Conservation (phyloP, 2,888 invertebrate species). For the Anorthoa munda region DNA sequence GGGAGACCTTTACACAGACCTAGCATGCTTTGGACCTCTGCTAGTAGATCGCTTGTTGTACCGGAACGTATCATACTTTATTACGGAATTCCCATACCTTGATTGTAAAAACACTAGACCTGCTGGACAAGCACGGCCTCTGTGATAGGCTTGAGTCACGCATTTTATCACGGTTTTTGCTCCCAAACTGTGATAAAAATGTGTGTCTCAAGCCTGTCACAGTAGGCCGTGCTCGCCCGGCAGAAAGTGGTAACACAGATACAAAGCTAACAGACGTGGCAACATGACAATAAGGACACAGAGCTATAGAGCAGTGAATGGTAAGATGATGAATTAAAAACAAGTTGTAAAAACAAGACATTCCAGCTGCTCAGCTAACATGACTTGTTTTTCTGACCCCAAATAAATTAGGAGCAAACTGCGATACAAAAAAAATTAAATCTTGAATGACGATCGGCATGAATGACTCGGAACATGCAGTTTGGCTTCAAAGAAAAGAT, state of each 20-base stretch:
- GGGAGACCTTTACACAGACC: no score
- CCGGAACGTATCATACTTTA: conserved; percentile 49
- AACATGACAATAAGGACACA: not conserved
- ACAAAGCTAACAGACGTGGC: not conserved
- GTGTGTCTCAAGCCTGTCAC: no score
- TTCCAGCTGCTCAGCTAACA: not conserved
- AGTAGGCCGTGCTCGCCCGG: no score
- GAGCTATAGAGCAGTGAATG: not conserved
- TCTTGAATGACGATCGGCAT: not conserved
- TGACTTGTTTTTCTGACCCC: no score
- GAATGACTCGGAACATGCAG: not conserved
- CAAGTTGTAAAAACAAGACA: not conserved
- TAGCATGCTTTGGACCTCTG: conserved; percentile 41
- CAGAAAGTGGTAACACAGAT: conserved; percentile 11
- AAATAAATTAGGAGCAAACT: not conserved
- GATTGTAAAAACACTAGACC: conserved; percentile 45
- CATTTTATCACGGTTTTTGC: no score
- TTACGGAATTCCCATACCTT: conserved; percentile 49
- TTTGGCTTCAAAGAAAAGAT: not conserved
- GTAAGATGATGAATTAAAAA: not conserved
- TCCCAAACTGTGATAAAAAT: no score
- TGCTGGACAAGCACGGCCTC: not conserved
- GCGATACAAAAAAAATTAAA: not conserved
- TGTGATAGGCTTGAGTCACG: no score
- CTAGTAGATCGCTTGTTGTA: conserved; percentile 40